These are phyloP conservation scores for Drosophila fungiperda DNA, from an alignment of 2,888 invertebrate genomes.

Conservation along the genomic window DNA sequence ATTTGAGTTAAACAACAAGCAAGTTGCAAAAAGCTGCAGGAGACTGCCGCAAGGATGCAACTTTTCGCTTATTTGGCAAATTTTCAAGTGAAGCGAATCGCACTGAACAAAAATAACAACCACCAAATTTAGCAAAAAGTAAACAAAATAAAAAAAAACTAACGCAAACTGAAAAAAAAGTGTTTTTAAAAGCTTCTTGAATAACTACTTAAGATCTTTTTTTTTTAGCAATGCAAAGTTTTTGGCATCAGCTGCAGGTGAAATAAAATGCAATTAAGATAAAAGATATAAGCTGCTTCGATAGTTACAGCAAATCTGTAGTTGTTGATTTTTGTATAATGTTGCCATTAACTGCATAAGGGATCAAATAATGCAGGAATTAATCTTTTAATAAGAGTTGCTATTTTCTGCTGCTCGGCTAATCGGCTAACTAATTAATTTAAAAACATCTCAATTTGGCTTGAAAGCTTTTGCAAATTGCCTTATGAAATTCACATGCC, in stretches of 20 bases:
- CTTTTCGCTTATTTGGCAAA: constrained; percentile 78
- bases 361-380: neutral
- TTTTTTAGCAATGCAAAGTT: neutral
- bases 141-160: neutral
- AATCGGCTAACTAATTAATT: neutral
- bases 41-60: constrained; percentile 51
- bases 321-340: neutral
- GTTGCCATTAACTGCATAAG: neutral
- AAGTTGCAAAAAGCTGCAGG: constrained; percentile 12
- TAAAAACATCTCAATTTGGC: neutral
- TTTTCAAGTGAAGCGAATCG: constrained; percentile 70
- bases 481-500: constrained; percentile 7
- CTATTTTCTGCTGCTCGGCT: neutral
- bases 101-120: constrained; percentile 21
- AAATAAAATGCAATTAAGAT: neutral
- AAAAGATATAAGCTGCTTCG: neutral
- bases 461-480: constrained; percentile 9
- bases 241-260: neutral
- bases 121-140: neutral
- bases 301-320: neutral
- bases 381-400: neutral
- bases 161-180: constrained; percentile 24
- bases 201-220: neutral
- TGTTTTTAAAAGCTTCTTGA: constrained; percentile 12
- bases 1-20: constrained; percentile 68